Evolutionary conservation across 2,113 vertebrate species (phyloP), one percentile per base, ranked within the genome.

Genomic region (Tragelaphus scriptus): DNA sequence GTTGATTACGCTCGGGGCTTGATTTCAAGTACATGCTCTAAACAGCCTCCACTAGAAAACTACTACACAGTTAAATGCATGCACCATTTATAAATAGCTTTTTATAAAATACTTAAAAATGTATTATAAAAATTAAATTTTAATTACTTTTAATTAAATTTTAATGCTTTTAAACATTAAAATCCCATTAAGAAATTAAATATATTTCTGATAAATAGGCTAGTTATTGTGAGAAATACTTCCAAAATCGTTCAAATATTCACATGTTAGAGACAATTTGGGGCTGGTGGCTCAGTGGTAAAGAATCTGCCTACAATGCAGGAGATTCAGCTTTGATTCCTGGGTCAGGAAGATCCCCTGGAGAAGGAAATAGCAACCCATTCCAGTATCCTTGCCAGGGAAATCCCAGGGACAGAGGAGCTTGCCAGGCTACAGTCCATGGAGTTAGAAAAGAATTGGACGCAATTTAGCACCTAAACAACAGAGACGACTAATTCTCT

Each of bases 201-300:
- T 49, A 19, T 65, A 25, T 58, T 93, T 88, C 61, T 77, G 47
- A 58, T 49, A 63, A 84, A 82, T 44, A 79, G n/a, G 19, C 84
- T 77, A 19, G 40, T 56, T 21, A 44, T 77, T 63, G 4, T 91
- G 65, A 94, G n/a, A 93, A 88, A 59, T 95, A 51, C 40, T 97
- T 44, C 9, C n/a, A 93, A 13, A 68, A 26, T 55, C 40, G 61
- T 79, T 98, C 59, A 97, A 97, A 95, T 94, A 97, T 2, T 93
- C 75, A 84, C 94, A 95, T 95, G 5, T 94, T 91, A 40, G 56
- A 94, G 3, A 96, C 6, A 51, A 94, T 44, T 91, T 90, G 36
- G 71, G 68, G 36, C 71, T 75, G 71, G 36, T 75, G 36, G 23
- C 1, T 75, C 36, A 75, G 36, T 44, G 36, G 71, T 44, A 75